Conservation (phyloP, 2,797 vertebrate genomes). For the Trachops cirrhosus region DNA sequence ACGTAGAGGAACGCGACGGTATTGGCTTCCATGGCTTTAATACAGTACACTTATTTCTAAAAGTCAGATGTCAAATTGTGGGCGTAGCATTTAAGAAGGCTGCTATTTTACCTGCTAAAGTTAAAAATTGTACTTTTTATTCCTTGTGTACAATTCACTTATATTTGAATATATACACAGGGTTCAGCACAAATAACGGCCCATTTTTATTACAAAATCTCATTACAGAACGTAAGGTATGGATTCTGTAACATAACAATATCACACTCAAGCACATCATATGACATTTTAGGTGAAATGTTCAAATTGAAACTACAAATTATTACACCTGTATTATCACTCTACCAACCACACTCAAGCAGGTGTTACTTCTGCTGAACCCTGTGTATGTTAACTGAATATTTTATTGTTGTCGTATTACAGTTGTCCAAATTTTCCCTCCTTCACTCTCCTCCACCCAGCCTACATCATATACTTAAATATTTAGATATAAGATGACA, state of each 20-base stretch:
- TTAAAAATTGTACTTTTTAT: background rate
- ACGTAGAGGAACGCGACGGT: constrained; percentile 96
- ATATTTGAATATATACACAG: background rate
- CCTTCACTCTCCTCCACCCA: background rate
- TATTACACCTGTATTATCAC: too few species aligned
- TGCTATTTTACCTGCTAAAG: background rate
- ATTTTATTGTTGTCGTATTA: background rate
- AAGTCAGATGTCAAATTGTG: background rate
- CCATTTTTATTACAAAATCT: too few species aligned
- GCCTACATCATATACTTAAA: background rate
- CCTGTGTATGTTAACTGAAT: background rate
- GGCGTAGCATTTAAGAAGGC: background rate
- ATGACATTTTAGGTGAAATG: too few species aligned
- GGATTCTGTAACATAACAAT: too few species aligned
- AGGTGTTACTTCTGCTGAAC: too few species aligned
- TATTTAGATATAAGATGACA: background rate
- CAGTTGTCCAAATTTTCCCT: background rate
- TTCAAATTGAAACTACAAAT: too few species aligned
- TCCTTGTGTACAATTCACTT: background rate
- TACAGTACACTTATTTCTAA: background rate
- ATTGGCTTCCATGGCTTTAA: constrained; percentile 37
- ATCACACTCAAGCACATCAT: too few species aligned
- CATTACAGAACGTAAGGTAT: too few species aligned
- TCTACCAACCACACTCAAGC: too few species aligned
- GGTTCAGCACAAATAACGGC: too few species aligned